Evolutionary conservation across 2,113 vertebrate species (phyloP).

Genomic region (Eretmochelys imbricata): DNA sequence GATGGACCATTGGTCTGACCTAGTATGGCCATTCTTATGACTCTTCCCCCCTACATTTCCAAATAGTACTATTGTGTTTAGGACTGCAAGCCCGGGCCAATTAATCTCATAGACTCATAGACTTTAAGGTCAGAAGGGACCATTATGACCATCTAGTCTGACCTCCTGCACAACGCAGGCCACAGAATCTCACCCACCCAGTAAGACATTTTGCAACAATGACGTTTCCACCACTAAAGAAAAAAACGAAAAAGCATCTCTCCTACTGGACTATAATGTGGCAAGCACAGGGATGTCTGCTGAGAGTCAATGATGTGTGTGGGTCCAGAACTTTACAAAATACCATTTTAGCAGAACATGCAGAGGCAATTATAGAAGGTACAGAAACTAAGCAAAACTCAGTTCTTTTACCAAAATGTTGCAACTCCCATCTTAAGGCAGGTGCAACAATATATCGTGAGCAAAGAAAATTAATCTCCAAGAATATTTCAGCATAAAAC

Average conservation of each 20-base stretch:
- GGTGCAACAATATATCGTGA: neutral
- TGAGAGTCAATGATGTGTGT: neutral
- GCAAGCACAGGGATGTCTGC: neutral
- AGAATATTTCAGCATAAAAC: constrained; percentile 3
- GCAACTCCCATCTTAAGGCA: neutral
- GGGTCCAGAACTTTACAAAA: neutral
- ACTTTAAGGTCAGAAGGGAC: too few species aligned
- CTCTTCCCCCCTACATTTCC: neutral
- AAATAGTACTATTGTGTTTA: neutral
- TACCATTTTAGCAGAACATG: neutral
- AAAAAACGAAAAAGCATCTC: neutral
- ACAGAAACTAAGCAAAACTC: neutral
- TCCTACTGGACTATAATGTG: neutral
- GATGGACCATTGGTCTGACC: neutral
- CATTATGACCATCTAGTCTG: too few species aligned
- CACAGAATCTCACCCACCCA: too few species aligned
- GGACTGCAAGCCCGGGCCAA: too few species aligned
- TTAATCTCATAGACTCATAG: neutral
- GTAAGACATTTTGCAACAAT: neutral
- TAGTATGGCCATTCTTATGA: neutral
- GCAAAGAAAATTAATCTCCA: neutral
- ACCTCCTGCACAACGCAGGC: too few species aligned
- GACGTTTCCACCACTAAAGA: neutral
- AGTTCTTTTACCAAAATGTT: neutral
- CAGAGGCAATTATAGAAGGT: neutral